Evolutionary conservation across 1,140 invertebrate species (phyloP), one percentile per base, ranked within the genome.

Genomic region (Zaprionus ornatus): DNA sequence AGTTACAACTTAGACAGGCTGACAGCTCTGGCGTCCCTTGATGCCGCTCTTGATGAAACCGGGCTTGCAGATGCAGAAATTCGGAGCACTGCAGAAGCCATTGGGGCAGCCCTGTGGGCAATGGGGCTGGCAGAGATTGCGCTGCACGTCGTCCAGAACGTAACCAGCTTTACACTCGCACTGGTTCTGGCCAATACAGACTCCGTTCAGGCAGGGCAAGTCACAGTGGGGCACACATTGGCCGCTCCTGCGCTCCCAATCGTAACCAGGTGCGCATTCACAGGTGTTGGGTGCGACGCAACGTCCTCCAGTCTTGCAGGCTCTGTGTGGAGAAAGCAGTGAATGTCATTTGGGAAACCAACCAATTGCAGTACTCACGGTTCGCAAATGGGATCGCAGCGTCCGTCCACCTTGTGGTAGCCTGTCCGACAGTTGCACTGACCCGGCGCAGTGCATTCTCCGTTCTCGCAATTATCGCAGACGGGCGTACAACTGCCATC

Each of bases 11-110:
- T 70, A 90, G 23, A 79, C 48, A 7, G 92, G 92, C 7, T 96
- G 90, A 80, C 96, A 96, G 15, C 88, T 92, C 55, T 95, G 94
- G 23, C 94, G 94, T 1, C 95, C 95, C 87, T 96, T 96, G 2
- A 95, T 94, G 55, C 95, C 95, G 77, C 95, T 94, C 79, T 96
- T 95, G 62, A 94, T 92, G 80, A 93, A 95, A 15, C 95, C 95
- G 1, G 91, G 91, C 65, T 94, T 93, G 74, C 95, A 95, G 29
- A 93, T 92, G 80, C 95, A 95, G 52, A 94, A 93, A 79, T 95
- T 93, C 3, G 94, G 94, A 1, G 92, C 93, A 4, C 94, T 94
- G 78, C 95, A 96, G 27, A 94, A 93, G 3, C 95, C 95, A 77
- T 96, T 95, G 27, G 93, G 92, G 77, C 95, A 96, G 1, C 95